Conservation (phyloP, 2,113 vertebrate genomes). For the Phodopus roborovskii region DNA sequence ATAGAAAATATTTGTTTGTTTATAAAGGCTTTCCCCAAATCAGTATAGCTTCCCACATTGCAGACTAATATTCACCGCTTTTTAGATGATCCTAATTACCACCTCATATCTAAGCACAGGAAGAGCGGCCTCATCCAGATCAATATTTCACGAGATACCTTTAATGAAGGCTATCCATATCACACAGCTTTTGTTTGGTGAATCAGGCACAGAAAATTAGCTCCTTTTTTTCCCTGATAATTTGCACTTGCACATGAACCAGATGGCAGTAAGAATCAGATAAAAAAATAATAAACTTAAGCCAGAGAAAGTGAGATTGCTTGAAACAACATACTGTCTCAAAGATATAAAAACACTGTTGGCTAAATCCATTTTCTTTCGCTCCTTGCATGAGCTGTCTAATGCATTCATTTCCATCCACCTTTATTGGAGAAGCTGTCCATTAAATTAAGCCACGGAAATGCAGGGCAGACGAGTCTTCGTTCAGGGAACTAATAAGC, state of each 20-base stretch:
- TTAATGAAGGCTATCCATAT: slow-evolving; percentile 74
- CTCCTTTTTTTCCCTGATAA: slow-evolving; percentile 74
- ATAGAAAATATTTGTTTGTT: slow-evolving; percentile 19
- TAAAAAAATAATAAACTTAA: slow-evolving; percentile 74
- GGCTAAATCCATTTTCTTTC: slow-evolving; percentile 70
- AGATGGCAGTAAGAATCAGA: slow-evolving; percentile 73
- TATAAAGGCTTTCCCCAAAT: slow-evolving; percentile 74
- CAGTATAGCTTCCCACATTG: slow-evolving; percentile 59
- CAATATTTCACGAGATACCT: slow-evolving; percentile 77
- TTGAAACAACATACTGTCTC: slow-evolving; percentile 76
- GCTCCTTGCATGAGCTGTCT: slow-evolving; percentile 65
- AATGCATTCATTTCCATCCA: slow-evolving; percentile 77
- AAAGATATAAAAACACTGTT: slow-evolving; percentile 71
- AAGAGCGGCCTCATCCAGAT: slow-evolving; percentile 74
- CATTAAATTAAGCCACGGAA: slow-evolving; percentile 79
- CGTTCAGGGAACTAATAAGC: slow-evolving; percentile 78
- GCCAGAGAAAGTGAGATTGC: slow-evolving; percentile 63
- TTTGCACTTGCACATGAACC: slow-evolving; percentile 53
- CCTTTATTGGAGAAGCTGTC: slow-evolving; percentile 71
- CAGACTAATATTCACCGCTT: slow-evolving; percentile 67
- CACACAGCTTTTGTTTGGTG: slow-evolving; percentile 82
- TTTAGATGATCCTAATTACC: slow-evolving; percentile 81
- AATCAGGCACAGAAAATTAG: slow-evolving; percentile 80
- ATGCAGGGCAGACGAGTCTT: slow-evolving; percentile 72
- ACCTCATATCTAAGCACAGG: slow-evolving; percentile 76